These are phyloP conservation scores for Hemibagrus wyckioides DNA, from an alignment of 2,113 vertebrate genomes.

Conservation along the genomic window DNA sequence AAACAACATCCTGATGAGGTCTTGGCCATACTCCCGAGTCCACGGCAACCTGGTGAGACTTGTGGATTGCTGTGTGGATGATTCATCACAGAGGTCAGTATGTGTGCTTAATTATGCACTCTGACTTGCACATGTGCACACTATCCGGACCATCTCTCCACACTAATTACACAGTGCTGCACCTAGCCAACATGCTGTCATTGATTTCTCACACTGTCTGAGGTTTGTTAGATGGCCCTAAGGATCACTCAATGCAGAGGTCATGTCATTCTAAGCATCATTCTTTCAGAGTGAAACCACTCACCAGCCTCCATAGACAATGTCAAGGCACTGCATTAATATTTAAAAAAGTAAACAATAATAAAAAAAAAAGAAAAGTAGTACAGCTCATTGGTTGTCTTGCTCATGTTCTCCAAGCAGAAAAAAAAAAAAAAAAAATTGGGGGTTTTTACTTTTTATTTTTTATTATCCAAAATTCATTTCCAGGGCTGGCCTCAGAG, in stretches of 20 bases:
- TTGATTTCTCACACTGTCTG: slow-evolving; percentile 27
- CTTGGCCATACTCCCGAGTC: background rate
- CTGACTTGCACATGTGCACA: slow-evolving; percentile 10
- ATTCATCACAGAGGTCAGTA: slow-evolving; percentile 16
- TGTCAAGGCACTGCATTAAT: background rate
- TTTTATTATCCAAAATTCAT: background rate
- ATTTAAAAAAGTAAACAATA: background rate
- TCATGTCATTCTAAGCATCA: slow-evolving; percentile 11
- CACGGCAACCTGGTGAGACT: background rate
- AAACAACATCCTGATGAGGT: background rate
- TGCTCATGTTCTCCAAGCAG: background rate
- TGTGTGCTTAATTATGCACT: slow-evolving; percentile 33
- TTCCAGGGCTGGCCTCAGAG: background rate
- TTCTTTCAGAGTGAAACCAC: slow-evolving; percentile 3
- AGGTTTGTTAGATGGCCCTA: background rate
- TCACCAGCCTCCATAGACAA: background rate
- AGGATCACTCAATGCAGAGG: background rate
- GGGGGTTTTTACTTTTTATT: background rate
- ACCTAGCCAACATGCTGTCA: slow-evolving; percentile 5
- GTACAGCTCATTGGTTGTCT: background rate
- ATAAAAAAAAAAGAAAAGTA: no score
- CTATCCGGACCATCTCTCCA: background rate
- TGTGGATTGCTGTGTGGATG: background rate
- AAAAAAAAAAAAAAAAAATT: background rate
- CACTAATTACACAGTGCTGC: slow-evolving; percentile 40